These are phyloP conservation scores for Aleiodes sp. DNA, from an alignment of 1,140 invertebrate genomes.

Conservation along the genomic window DNA sequence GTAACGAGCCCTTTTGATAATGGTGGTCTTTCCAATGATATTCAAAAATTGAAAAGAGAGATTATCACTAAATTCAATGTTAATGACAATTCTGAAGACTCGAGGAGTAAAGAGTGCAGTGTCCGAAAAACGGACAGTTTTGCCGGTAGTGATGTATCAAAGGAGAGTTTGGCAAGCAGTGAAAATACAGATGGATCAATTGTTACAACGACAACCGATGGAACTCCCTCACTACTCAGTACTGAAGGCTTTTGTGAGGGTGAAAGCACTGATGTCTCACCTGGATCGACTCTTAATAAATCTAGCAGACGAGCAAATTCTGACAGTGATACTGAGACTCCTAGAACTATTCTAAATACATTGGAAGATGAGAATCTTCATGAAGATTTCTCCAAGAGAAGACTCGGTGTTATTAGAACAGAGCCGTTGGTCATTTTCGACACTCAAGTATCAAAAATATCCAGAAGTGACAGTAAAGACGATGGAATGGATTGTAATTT, in stretches of 20 bases:
- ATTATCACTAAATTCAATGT: constrained; percentile 54
- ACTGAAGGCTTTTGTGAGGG: constrained; percentile 64
- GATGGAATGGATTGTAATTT: constrained; percentile 62
- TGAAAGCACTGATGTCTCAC: constrained; percentile 57
- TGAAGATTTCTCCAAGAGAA: constrained; percentile 1
- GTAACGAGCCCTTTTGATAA: constrained; percentile 32
- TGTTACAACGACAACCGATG: constrained; percentile 57
- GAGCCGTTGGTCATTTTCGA: constrained; percentile 33
- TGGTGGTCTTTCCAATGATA: constrained; percentile 53
- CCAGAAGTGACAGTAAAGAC: constrained; percentile 57
- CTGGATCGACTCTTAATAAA: constrained; percentile 58
- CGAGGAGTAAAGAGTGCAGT: constrained; percentile 32
- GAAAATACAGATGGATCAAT: constrained; percentile 61
- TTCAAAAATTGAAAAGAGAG: constrained; percentile 56
- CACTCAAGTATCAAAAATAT: constrained; percentile 37
- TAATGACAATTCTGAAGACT: constrained; percentile 21
- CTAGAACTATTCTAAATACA: constrained; percentile 25
- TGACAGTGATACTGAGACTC: constrained; percentile 22
- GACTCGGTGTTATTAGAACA: constrained; percentile 22
- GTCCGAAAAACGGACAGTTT: constrained; percentile 62
- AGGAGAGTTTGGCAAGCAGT: constrained; percentile 59
- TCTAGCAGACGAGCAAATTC: constrained; percentile 31
- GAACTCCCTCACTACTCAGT: constrained; percentile 59
- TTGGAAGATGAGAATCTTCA: background rate
- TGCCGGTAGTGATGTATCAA: constrained; percentile 62